Percentiles rank a stretch among this genome's conserved stretches.
Conservation (phyloP, 1,140 invertebrate genomes). For the Papilio xuthus region DNA sequence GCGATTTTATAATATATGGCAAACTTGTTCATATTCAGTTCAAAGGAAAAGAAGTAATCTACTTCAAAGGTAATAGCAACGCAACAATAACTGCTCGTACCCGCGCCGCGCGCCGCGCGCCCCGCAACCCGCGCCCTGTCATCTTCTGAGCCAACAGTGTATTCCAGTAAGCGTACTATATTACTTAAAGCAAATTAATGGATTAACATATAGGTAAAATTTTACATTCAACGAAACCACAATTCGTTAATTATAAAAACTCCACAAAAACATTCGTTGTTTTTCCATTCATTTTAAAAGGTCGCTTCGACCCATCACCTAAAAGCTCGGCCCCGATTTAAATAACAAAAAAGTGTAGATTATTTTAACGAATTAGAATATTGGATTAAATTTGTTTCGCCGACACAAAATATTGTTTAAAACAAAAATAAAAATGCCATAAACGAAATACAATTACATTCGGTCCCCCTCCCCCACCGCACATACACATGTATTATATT, state of each 20-base stretch:
- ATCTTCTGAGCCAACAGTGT: too few species aligned
- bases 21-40: background rate
- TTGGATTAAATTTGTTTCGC: background rate
- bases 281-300: constrained; percentile 18
- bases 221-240: background rate
- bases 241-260: constrained; percentile 17
- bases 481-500: background rate
- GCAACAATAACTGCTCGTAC: background rate
- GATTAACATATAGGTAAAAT: background rate
- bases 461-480: background rate
- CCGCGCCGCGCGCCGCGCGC: background rate
- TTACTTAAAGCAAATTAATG: background rate
- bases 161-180: background rate
- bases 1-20: background rate
- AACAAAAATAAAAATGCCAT: background rate
- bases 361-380: constrained; percentile 25
- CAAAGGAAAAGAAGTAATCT: background rate
- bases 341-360: constrained; percentile 21
- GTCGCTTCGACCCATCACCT: background rate
- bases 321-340: constrained; percentile 17
- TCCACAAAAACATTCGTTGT: constrained; percentile 10
- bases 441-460: background rate
- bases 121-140: too few species aligned
- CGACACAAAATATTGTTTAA: constrained; percentile 1
- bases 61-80: background rate